Evolutionary conservation across 30 jellyfish, hydroid and myxozoan genomes (phyloP).

Genomic region (Hydractinia echinata): DNA sequence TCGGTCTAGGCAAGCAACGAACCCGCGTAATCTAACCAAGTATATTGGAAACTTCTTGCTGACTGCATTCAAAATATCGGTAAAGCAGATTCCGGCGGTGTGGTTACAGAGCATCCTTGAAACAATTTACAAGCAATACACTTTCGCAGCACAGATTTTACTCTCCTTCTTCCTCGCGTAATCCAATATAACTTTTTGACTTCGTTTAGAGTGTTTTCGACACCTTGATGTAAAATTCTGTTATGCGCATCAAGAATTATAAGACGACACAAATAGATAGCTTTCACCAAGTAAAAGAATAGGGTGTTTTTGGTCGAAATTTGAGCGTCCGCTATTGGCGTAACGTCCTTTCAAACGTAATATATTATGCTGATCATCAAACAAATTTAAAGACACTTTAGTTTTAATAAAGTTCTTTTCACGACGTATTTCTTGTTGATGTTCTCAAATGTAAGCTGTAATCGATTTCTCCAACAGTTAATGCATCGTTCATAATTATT

Average conservation of each 20-base stretch:
- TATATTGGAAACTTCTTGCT: too few relatives aligned
- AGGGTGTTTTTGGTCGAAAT: too few relatives aligned
- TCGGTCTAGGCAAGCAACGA: neutral
- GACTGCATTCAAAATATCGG: too few relatives aligned
- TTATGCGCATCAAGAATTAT: constrained; percentile 32
- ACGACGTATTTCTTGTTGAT: too few relatives aligned
- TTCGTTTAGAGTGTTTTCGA: constrained; percentile 5
- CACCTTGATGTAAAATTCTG: constrained; percentile 28
- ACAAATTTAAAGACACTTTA: too few relatives aligned
- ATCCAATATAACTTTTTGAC: constrained; percentile 7
- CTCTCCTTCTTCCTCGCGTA: constrained; percentile 6
- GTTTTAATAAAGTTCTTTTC: too few relatives aligned
- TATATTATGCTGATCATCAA: too few relatives aligned
- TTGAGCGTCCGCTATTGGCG: too few relatives aligned
- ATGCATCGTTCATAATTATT: neutral
- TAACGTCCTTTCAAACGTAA: too few relatives aligned
- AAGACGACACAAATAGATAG: neutral
- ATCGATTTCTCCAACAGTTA: constrained; percentile 19
- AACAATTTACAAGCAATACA: constrained; percentile 14
- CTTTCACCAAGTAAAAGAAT: neutral
- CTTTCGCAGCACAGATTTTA: constrained; percentile 15
- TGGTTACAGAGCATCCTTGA: constrained; percentile 19
- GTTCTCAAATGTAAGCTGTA: neutral
- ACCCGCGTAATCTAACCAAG: neutral
- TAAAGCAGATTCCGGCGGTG: constrained; percentile 38